Evolutionary conservation across 2,113 vertebrate species (phyloP), one percentile per base, ranked within the genome.

Genomic region (Siniperca chuatsi): DNA sequence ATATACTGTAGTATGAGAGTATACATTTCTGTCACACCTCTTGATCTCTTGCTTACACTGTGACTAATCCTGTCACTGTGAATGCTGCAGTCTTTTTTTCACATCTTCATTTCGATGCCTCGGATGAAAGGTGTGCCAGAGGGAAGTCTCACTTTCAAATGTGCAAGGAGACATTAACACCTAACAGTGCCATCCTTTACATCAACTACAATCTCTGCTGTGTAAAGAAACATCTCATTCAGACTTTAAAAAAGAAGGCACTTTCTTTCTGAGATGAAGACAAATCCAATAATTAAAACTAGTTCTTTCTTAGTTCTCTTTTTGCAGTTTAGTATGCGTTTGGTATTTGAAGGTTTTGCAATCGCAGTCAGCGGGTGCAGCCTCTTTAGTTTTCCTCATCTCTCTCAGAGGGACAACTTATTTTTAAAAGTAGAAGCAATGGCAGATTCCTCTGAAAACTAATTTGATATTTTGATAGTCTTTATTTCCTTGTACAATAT

Each of bases 111-210:
- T 66, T 16, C 4, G 4, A 21, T 40, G 42, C 60, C 35, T 52
- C 6, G 5, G 84, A 52, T 82, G 11, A 77, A 85, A 83, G 71
- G 69, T 67, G 83, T 69, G 69, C 50, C n/a, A 2, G 48, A 61
- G 67, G 75, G 77, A 91, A 75, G 25, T 93, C 68, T 81, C 89
- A 86, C 87, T 81, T 89, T 84, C 35, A 64, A 21, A 75, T 46
- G 81, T 86, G 81, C 48, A 37, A 86, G 76, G 66, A 86, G 60
- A 68, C 69, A 92, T 84, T 54, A 82, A 81, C 87, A 83, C 81
- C 76, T 69, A 15, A 4, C 78, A 37, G 37, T 3, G 25, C 1
- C 42, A 16, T 48, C 25, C 8, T 50, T 29, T 13, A 71, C 70
- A 40, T 48, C 18, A 77, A 9, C 35, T 23, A 10, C n/a, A 60